These are phyloP conservation scores for Zaprionus vittiger DNA, from an alignment of 1,140 invertebrate genomes.

Conservation along the genomic window DNA sequence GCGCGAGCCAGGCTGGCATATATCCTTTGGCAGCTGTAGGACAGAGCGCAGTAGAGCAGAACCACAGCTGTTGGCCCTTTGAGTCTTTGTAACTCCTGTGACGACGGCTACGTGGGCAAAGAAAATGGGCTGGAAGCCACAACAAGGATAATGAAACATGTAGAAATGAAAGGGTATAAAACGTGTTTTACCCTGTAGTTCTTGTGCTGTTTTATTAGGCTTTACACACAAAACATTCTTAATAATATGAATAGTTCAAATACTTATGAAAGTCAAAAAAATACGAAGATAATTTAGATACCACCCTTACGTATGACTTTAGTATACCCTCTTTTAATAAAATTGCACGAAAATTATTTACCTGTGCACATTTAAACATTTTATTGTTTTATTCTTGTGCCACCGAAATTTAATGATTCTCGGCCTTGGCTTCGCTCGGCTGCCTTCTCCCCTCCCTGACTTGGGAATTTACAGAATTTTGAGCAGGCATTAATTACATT, in stretches of 20 bases:
- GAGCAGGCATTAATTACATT: conserved; percentile 64
- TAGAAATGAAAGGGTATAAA: neutral
- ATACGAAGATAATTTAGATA: too few relatives aligned
- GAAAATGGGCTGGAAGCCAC: neutral
- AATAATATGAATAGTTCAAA: too few relatives aligned
- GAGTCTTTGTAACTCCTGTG: neutral
- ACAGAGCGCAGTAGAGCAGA: conserved; percentile 20
- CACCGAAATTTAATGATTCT: conserved; percentile 3
- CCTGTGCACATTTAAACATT: conserved; percentile 52
- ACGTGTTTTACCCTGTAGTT: neutral
- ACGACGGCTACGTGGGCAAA: neutral
- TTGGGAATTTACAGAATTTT: neutral
- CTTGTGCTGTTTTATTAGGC: too few relatives aligned
- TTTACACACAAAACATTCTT: too few relatives aligned
- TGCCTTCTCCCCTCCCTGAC: neutral
- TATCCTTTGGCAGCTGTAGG: conserved; percentile 26
- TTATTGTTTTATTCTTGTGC: conserved; percentile 53
- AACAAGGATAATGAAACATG: conserved; percentile 1
- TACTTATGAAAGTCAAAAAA: too few relatives aligned
- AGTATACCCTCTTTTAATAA: too few relatives aligned
- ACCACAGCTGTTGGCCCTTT: conserved; percentile 22
- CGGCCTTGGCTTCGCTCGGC: conserved; percentile 5
- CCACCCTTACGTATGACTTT: too few relatives aligned
- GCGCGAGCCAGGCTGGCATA: conserved; percentile 35
- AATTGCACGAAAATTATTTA: neutral